Conservation (phyloP, 1,140 invertebrate genomes). For the Rhyzopertha dominica region DNA sequence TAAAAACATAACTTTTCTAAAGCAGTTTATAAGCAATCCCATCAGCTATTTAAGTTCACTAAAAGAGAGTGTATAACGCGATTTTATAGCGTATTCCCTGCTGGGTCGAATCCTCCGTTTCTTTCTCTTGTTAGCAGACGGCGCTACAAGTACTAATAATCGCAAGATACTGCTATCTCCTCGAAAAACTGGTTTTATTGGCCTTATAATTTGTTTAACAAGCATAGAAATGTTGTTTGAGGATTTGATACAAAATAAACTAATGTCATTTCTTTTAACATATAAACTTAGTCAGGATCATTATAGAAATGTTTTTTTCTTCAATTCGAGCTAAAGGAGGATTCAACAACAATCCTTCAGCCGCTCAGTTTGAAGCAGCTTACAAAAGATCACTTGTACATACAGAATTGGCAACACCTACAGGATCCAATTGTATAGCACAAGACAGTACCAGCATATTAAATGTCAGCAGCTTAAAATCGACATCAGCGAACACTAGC, state of each 20-base stretch:
- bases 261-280: conserved; percentile 18
- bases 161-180: conserved; percentile 6
- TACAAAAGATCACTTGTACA: conserved; percentile 32
- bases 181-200: conserved; percentile 29
- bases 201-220: conserved; percentile 23
- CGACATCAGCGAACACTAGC: too few species aligned
- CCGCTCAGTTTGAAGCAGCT: conserved; percentile 32
- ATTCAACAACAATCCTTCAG: conserved; percentile 44
- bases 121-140: too few species aligned
- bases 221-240: conserved; percentile 24
- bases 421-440: conserved; percentile 2
- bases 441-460: too few species aligned
- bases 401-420: conserved; percentile 18
- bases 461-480: too few species aligned
- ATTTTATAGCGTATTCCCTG: too few species aligned
- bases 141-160: conserved; percentile 8
- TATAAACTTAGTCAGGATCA: conserved; percentile 43
- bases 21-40: conserved; percentile 8
- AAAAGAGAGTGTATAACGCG: too few species aligned
- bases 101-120: too few species aligned
- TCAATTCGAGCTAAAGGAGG: conserved; percentile 36
- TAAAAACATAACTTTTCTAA: conserved; percentile 17
- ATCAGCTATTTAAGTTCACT: conserved; percentile 6
- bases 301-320: conserved; percentile 45
- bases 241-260: conserved; percentile 17